These are phyloP conservation scores for Strongylocentrotus purpuratus DNA, from an alignment of 35 echinoderm and acorn worm species.

Conservation along the genomic window DNA sequence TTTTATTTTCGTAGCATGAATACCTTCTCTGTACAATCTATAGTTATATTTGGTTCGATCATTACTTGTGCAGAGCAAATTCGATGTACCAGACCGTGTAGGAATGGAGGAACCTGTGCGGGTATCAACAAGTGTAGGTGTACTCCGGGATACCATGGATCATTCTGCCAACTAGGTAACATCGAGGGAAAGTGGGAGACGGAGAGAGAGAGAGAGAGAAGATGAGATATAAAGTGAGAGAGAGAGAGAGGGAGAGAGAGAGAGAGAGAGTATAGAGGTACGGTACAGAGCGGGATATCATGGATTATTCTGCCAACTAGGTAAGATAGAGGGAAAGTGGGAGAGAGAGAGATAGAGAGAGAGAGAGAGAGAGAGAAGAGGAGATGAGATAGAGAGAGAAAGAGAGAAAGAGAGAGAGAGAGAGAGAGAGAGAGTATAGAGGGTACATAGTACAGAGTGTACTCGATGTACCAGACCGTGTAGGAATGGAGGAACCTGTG, in stretches of 20 bases:
- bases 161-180: conserved; percentile 66
- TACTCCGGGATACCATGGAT: conserved; percentile 49
- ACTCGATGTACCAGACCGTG: conserved; percentile 45
- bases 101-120: conserved; percentile 68
- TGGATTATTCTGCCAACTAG: conserved; percentile 66
- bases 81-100: conserved; percentile 50
- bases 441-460: conserved; percentile 23
- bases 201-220: neutral
- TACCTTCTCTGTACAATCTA: too few relatives aligned
- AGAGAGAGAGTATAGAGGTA: too few relatives aligned
- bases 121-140: conserved; percentile 81
- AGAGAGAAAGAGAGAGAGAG: neutral
- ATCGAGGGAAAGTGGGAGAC: neutral
- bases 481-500: conserved; percentile 68
- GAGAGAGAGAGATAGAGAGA: neutral
- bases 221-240: too few relatives aligned
- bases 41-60: neutral
- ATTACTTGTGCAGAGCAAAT: conserved; percentile 39
- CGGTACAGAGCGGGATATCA: neutral
- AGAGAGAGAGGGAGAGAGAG: too few relatives aligned
- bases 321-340: neutral
- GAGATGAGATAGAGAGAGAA: neutral
- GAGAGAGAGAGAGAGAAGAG: too few relatives aligned
- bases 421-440: too few relatives aligned
- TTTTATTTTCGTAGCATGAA: too few relatives aligned